phyloP scores from a whole-genome alignment of 2,888 invertebrate genomes.

The Drosophila infuscata region DNA sequence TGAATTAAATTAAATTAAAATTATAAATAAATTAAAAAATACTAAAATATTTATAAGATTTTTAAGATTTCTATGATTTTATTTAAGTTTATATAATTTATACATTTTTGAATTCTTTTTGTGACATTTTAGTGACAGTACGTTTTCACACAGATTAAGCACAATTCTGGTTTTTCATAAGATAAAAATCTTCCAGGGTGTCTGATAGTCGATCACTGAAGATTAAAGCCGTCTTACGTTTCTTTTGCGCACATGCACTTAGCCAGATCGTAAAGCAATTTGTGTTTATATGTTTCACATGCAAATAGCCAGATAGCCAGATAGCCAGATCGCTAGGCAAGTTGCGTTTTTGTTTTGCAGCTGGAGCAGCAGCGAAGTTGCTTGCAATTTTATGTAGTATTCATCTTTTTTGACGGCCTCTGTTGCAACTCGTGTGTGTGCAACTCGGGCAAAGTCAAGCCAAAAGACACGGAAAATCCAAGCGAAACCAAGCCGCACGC shows the following conservation, averaged over 20 bases:
- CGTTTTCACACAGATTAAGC: not conserved
- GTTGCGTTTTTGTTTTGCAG: conserved; percentile 42
- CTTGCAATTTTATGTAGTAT: conserved; percentile 49
- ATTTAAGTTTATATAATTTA: not conserved
- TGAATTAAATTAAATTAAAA: too few species aligned
- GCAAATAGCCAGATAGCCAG: conserved; percentile 16
- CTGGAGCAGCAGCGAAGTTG: conserved; percentile 38
- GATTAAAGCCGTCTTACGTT: not conserved
- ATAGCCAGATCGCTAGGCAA: conserved; percentile 35
- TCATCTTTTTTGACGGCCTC: conserved; percentile 35
- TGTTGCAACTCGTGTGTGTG: conserved; percentile 61
- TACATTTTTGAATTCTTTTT: not conserved
- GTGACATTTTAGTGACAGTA: not conserved
- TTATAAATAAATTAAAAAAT: too few species aligned
- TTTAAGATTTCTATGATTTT: not conserved
- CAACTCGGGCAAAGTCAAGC: conserved; percentile 53
- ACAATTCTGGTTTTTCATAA: not conserved
- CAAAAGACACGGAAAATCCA: conserved; percentile 43
- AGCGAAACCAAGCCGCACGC: conserved; percentile 25
- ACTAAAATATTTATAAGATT: too few species aligned
- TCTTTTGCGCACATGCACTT: conserved; percentile 25
- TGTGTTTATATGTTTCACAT: conserved; percentile 19
- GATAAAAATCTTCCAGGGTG: not conserved
- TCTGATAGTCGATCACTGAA: not conserved
- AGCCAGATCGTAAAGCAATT: conserved; percentile 50